Conservation (phyloP, 1,140 invertebrate genomes). For the Drosophila insularis region DNA sequence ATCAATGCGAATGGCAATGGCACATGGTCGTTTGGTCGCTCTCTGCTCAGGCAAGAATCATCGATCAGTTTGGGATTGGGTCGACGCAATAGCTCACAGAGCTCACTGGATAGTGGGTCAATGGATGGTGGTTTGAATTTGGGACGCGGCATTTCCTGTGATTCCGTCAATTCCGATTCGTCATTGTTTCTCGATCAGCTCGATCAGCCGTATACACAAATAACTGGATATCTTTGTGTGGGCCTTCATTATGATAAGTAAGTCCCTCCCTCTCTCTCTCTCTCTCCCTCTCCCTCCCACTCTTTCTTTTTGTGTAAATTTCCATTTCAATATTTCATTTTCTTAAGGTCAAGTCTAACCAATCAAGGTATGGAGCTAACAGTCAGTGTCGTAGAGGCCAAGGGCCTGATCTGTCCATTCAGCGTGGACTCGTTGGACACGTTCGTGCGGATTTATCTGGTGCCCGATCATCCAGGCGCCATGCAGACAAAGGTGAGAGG, state of each 20-base stretch:
- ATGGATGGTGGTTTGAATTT: conserved; percentile 66
- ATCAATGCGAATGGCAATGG: conserved; percentile 56
- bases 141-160: conserved; percentile 89
- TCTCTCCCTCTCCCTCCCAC: no score
- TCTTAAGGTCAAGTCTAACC: conserved; percentile 40
- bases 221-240: conserved; percentile 90
- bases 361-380: conserved; percentile 88
- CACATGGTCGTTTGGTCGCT: conserved; percentile 76
- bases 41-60: conserved; percentile 72
- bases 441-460: conserved; percentile 89
- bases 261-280: conserved; percentile 27
- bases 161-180: conserved; percentile 92
- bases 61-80: conserved; percentile 63
- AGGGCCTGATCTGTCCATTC: conserved; percentile 87
- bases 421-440: conserved; percentile 87
- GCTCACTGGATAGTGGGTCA: conserved; percentile 60
- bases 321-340: neutral
- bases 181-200: conserved; percentile 88
- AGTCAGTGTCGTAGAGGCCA: conserved; percentile 90
- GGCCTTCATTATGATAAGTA: conserved; percentile 91
- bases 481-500: conserved; percentile 87
- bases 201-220: conserved; percentile 86
- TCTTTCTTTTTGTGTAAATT: neutral
- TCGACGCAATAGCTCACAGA: conserved; percentile 74
- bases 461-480: conserved; percentile 88